Evolutionary conservation across 53 echinoderm and acorn worm species (phyloP), one percentile per base, ranked within the genome.

Genomic region (Pentamera pediparva): DNA sequence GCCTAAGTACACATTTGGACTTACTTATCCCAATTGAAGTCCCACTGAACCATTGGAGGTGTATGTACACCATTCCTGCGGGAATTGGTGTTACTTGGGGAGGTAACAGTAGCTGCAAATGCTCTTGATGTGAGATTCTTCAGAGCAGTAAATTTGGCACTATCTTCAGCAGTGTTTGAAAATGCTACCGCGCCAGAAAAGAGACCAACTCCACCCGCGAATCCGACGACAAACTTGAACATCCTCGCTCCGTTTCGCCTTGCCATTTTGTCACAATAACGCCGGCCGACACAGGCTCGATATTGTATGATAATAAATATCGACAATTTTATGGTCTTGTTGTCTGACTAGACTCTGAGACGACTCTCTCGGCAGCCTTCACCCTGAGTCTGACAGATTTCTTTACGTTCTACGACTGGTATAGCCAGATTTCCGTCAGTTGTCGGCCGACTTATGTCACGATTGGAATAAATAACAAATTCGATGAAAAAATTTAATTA

Each of bases 1-100:
- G n/a, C n/a, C 1, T 45, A 45, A 45, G 47, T 15, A 45, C 13
- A 45, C 12, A 45, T 45, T 15, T 45, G n/a, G n/a, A 57, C 30
- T 67, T 55, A 88, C 98, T 75, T 98, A 39, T 98, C 98, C 98
- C 98, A 98, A 54, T 98, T 98, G 29, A 32, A 29, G 51, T 98
- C 91, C 98, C 98, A 98, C 59, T 67, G 75, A 11, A 75, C 81
- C 55, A 83, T 88, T 0, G 98, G 91, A 21, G 47, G 70, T 40
- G 56, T 83, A 54, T 54, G 79, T 79, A 88, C 19, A 83, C 78
- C 48, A 54, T 54, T 54, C 20, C 54, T 54, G 54, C 9, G 24
- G 1, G 28, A 24, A 22, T 54, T 26, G 11, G 24, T 21, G 2
- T 54, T 22, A 30, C 80, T 7, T 74, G 62, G 32, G 82, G 86